Evolutionary conservation across 2,113 vertebrate genomes (phyloP).

Genomic region (Uria aalge): DNA sequence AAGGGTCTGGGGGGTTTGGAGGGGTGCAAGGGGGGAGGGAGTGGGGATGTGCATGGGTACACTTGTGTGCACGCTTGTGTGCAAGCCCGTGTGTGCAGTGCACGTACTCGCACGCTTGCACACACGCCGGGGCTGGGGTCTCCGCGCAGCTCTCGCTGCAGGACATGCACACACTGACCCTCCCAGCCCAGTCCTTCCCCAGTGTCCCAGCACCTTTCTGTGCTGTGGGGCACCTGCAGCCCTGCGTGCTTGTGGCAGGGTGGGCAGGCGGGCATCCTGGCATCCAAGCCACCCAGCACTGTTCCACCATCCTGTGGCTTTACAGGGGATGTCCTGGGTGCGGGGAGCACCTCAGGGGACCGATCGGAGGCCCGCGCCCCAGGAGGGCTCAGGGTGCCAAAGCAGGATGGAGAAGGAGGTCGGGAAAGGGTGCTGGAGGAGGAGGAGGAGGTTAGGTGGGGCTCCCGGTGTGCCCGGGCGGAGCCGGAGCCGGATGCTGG

Average conservation of each 20-base stretch:
- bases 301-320: background rate
- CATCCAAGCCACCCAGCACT: background rate
- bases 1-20: background rate
- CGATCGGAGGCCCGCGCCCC: fast-evolving
- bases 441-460: slow-evolving; percentile 8
- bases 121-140: background rate
- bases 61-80: fast-evolving
- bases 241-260: background rate
- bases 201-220: background rate
- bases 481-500: slow-evolving; percentile 67
- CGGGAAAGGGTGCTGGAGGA: slow-evolving; percentile 21
- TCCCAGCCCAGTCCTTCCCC: background rate
- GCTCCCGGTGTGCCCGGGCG: background rate
- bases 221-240: background rate
- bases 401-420: background rate
- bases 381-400: background rate
- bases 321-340: background rate
- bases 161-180: no score
- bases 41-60: fast-evolving
- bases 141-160: background rate
- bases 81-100: background rate
- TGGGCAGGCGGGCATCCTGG: fast-evolving
- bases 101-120: no score
- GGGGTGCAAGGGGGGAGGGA: background rate
- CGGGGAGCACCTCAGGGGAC: fast-evolving